Percentiles rank a stretch among this genome's conserved stretches.
Evolutionary conservation across 2,888 invertebrate genomes (phyloP).

Genomic region (Heliconius ethilla): DNA sequence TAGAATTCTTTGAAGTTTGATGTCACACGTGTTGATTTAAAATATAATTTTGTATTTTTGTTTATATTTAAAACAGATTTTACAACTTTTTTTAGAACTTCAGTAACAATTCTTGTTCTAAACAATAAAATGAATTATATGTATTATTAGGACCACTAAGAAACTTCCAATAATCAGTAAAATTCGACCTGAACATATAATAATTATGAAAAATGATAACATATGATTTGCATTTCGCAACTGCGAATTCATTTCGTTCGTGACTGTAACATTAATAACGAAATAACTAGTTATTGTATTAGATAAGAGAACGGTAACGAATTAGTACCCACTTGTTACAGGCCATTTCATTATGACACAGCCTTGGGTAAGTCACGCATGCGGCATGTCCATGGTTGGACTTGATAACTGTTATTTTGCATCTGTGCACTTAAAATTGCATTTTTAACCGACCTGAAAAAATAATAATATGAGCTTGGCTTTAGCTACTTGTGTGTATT

Average conservation of each 20-base stretch:
- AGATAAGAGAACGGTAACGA: slow-evolving; percentile 70
- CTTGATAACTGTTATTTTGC: slow-evolving; percentile 44
- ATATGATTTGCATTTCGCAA: slow-evolving; percentile 62
- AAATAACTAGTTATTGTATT: slow-evolving; percentile 76
- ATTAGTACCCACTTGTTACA: slow-evolving; percentile 47
- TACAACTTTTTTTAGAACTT: neutral
- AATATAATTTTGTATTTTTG: neutral
- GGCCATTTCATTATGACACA: slow-evolving; percentile 60
- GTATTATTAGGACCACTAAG: neutral
- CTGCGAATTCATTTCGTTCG: slow-evolving; percentile 63
- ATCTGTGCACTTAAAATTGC: slow-evolving; percentile 41
- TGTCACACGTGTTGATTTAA: neutral
- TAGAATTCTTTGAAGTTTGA: neutral
- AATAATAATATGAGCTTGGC: no score
- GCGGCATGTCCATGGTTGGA: slow-evolving; percentile 44
- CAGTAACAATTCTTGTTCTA: neutral
- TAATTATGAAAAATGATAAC: slow-evolving; percentile 34
- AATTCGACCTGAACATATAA: slow-evolving; percentile 24
- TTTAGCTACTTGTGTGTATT: neutral
- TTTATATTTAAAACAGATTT: neutral
- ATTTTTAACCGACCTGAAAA: neutral
- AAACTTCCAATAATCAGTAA: neutral
- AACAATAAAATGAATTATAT: neutral
- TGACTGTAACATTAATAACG: slow-evolving; percentile 66
- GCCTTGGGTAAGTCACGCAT: slow-evolving; percentile 65